These are phyloP conservation scores for Rhegmatorhina hoffmannsi DNA, from an alignment of 2,113 vertebrate genomes.

Conservation along the genomic window DNA sequence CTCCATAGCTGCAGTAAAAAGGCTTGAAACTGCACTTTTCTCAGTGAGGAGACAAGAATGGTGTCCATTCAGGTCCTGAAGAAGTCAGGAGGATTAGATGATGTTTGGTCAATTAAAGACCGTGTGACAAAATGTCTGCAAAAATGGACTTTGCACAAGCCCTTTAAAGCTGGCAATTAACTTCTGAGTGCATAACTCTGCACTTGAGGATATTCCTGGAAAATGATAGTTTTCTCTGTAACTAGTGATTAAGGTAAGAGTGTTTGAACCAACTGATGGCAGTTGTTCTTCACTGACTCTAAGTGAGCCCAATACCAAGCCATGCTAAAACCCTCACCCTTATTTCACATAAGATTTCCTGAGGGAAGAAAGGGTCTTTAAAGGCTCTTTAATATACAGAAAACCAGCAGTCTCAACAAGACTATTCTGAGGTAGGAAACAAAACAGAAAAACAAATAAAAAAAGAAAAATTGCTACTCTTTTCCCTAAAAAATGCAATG, in stretches of 20 bases:
- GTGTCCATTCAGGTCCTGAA: neutral
- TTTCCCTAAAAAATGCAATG: neutral
- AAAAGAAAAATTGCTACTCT: neutral
- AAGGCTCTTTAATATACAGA: neutral
- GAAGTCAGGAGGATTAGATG: neutral
- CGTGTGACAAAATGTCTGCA: neutral
- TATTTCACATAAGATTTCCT: neutral
- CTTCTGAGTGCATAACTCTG: neutral
- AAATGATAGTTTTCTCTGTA: neutral
- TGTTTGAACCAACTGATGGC: neutral
- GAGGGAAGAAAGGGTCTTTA: neutral
- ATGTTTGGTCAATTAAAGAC: neutral
- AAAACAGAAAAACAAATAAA: neutral
- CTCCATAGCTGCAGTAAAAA: neutral
- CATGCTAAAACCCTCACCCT: neutral
- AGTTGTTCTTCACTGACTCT: neutral
- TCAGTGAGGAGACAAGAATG: fast-evolving
- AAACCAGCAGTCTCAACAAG: neutral
- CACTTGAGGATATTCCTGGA: neutral
- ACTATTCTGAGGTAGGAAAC: neutral
- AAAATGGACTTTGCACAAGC: neutral
- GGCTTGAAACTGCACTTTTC: neutral
- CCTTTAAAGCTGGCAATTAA: neutral
- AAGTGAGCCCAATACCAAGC: neutral
- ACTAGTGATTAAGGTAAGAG: neutral